Evolutionary conservation across 1,140 invertebrate species (phyloP).

Genomic region (Antheraea pernyi): DNA sequence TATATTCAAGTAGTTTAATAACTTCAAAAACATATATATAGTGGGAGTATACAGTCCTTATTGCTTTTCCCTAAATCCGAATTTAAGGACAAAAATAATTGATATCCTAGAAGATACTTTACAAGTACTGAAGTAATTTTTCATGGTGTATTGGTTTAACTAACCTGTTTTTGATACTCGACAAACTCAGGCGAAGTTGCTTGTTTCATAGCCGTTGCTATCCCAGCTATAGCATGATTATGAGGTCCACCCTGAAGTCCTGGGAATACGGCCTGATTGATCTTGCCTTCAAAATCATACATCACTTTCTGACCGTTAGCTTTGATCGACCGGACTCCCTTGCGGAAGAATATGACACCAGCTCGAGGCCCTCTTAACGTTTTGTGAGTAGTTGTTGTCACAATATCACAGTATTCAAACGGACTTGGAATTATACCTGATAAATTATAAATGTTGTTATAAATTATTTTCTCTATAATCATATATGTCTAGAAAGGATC

Average conservation of each 20-base stretch:
- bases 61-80: too few relatives aligned
- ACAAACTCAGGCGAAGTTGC: conserved; percentile 90
- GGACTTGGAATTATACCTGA: conserved; percentile 91
- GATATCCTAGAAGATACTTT: too few relatives aligned
- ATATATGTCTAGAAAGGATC: too few relatives aligned
- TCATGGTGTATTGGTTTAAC: background rate
- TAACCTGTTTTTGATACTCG: conserved; percentile 92
- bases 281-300: conserved; percentile 93
- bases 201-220: conserved; percentile 95
- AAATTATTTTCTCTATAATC: too few relatives aligned
- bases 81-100: too few relatives aligned
- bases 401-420: conserved; percentile 96
- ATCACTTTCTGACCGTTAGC: conserved; percentile 89
- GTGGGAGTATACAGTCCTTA: too few relatives aligned
- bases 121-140: too few relatives aligned
- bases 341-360: conserved; percentile 94
- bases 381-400: conserved; percentile 98
- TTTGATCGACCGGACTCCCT: conserved; percentile 86
- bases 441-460: conserved; percentile 9
- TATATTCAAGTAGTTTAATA: too few relatives aligned
- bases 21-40: too few relatives aligned
- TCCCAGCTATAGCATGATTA: conserved; percentile 94
- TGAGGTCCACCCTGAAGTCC: conserved; percentile 95
- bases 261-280: conserved; percentile 97
- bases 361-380: conserved; percentile 95